Evolutionary conservation across 2,797 vertebrate genomes (phyloP).

Genomic region (Bucorvus abyssinicus): DNA sequence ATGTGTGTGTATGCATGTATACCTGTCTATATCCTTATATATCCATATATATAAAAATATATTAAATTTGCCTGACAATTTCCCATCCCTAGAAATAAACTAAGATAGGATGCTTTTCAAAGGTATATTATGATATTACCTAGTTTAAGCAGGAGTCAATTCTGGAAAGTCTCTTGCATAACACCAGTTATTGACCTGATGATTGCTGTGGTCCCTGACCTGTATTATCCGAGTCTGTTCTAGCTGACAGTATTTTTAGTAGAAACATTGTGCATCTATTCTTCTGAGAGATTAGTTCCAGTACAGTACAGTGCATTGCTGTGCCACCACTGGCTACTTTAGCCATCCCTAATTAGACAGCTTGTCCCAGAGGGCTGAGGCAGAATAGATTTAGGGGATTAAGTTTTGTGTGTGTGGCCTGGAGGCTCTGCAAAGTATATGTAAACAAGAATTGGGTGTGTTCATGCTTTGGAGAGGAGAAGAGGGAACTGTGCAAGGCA

Average conservation of each 20-base stretch:
- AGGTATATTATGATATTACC: background rate
- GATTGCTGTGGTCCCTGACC: background rate
- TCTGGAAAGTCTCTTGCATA: background rate
- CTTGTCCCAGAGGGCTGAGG: conserved; percentile 15
- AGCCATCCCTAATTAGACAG: conserved; percentile 15
- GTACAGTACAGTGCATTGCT: background rate
- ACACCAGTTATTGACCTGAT: background rate
- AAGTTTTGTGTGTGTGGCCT: conserved; percentile 41
- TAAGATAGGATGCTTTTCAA: background rate
- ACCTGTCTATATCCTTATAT: background rate
- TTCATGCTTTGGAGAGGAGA: background rate
- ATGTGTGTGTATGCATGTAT: background rate
- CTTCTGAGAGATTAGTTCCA: conserved; percentile 10
- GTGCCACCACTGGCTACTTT: conserved; percentile 6
- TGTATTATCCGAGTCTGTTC: background rate
- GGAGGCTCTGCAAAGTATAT: background rate
- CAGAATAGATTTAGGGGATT: conserved; percentile 51
- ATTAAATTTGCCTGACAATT: background rate
- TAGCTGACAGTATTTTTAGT: background rate
- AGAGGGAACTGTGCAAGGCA: background rate
- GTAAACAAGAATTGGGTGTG: conserved; percentile 22
- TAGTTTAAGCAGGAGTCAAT: background rate
- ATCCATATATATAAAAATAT: background rate
- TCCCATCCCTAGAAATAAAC: background rate
- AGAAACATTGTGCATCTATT: background rate